Evolutionary conservation across 2,797 vertebrate species (phyloP).

Genomic region (Oophaga sylvatica): DNA sequence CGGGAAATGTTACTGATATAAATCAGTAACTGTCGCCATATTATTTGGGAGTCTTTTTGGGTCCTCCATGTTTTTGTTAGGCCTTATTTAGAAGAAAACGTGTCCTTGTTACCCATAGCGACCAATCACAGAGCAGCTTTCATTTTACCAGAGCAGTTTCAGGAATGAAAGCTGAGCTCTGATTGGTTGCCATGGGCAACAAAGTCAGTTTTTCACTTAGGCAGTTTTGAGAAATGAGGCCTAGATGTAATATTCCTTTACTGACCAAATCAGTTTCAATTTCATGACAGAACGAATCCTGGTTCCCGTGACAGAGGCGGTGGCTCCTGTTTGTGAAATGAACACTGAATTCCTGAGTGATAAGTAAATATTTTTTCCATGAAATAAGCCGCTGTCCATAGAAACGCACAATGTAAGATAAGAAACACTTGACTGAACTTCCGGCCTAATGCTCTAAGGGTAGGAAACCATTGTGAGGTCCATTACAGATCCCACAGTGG

Average conservation of each 20-base stretch:
- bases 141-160: too few relatives aligned
- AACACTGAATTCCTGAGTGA: background rate
- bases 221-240: too few relatives aligned
- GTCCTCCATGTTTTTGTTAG: too few relatives aligned
- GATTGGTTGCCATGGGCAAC: too few relatives aligned
- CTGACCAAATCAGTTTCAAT: background rate
- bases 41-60: background rate
- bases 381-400: background rate
- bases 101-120: too few relatives aligned
- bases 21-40: background rate
- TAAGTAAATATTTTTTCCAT: slow-evolving; percentile 25
- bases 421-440: background rate
- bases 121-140: too few relatives aligned
- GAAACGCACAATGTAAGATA: slow-evolving; percentile 1
- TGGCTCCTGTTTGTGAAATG: background rate
- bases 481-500: too few relatives aligned
- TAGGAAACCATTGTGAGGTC: background rate
- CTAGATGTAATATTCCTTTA: background rate
- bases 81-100: too few relatives aligned
- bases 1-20: background rate
- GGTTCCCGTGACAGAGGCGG: too few relatives aligned
- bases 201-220: too few relatives aligned
- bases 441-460: background rate
- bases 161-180: too few relatives aligned
- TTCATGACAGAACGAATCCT: background rate